phyloP scores from a whole-genome alignment of 2,888 invertebrate genomes.

The Omphaloscelis lunosa region DNA sequence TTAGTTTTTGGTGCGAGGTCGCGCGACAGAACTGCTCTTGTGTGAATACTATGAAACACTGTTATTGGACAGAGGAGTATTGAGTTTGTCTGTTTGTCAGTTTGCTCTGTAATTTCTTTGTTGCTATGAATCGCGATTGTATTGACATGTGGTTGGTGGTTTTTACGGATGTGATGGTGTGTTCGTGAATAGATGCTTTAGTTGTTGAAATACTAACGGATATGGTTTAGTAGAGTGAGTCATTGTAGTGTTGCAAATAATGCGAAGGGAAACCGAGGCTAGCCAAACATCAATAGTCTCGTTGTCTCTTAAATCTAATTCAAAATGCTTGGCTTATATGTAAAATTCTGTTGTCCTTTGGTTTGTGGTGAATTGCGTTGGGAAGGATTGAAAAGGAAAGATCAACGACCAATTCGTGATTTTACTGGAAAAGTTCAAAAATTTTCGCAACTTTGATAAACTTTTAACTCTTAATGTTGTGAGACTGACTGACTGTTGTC shows the following conservation, averaged over 20 bases:
- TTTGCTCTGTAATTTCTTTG: slow-evolving; percentile 85
- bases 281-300: slow-evolving; percentile 20
- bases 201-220: slow-evolving; percentile 65
- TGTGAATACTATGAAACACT: slow-evolving; percentile 87
- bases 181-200: slow-evolving; percentile 61
- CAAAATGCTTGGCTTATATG: slow-evolving; percentile 7
- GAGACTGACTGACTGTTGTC: too few relatives aligned
- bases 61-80: slow-evolving; percentile 87
- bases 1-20: slow-evolving; percentile 84
- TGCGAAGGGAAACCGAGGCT: slow-evolving; percentile 51
- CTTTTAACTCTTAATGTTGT: background rate
- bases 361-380: background rate
- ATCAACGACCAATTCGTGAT: background rate
- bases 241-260: slow-evolving; percentile 60
- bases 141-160: slow-evolving; percentile 81
- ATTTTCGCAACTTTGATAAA: background rate
- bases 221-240: slow-evolving; percentile 59
- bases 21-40: slow-evolving; percentile 87
- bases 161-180: slow-evolving; percentile 66
- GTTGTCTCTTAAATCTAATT: slow-evolving; percentile 46
- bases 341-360: slow-evolving; percentile 2
- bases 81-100: slow-evolving; percentile 82
- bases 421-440: background rate
- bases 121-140: slow-evolving; percentile 88
- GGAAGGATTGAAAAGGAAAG: background rate